Evolutionary conservation across 2,888 invertebrate species (phyloP).

Genomic region (Eristalinus aeneus): DNA sequence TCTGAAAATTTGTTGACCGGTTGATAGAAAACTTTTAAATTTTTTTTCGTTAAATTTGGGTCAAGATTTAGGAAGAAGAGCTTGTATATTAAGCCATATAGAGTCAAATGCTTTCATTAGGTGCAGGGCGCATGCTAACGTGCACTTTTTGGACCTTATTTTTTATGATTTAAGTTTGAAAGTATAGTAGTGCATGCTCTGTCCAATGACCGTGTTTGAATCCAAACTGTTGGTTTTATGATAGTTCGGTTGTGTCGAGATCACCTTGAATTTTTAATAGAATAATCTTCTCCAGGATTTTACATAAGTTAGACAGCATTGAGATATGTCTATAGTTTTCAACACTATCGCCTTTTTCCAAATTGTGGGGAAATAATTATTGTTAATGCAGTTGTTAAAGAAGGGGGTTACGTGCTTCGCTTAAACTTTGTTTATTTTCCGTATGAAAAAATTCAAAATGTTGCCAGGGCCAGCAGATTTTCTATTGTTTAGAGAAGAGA

Average conservation of each 20-base stretch:
- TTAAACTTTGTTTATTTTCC: not conserved
- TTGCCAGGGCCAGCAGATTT: not conserved
- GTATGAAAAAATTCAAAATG: not conserved
- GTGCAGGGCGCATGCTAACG: not conserved
- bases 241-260: not conserved
- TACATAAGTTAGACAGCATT: not conserved
- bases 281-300: not conserved
- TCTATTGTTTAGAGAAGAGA: too few species aligned
- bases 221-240: not conserved
- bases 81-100: too few species aligned
- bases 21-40: not conserved
- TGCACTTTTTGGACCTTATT: too few species aligned
- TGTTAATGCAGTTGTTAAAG: constrained; percentile 19
- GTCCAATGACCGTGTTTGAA: not conserved
- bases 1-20: not conserved
- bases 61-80: too few species aligned
- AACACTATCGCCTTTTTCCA: not conserved
- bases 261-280: not conserved
- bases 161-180: not conserved
- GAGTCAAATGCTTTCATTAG: not conserved
- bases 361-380: not conserved
- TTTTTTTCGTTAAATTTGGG: not conserved
- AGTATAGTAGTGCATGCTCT: not conserved
- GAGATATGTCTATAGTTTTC: too few species aligned
- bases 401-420: not conserved